Percentiles rank a stretch among this genome's conserved stretches.
Evolutionary conservation across 2,888 invertebrate species (phyloP).

Genomic region (Lasiommata megera): DNA sequence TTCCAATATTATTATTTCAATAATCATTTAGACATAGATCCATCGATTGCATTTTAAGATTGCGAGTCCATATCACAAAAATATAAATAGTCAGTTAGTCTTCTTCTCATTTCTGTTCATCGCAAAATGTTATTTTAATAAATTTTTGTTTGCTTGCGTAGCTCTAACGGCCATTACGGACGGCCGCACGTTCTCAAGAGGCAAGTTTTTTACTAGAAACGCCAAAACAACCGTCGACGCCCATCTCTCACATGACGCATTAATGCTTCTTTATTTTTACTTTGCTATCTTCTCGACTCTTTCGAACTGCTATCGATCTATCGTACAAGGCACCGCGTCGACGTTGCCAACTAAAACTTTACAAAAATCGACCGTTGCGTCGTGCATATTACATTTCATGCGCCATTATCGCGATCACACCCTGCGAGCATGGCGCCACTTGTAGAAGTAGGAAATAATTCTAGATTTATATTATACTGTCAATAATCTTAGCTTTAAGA

Average conservation of each 20-base stretch:
- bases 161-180: conserved; percentile 81
- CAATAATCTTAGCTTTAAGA: conserved; percentile 54
- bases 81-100: conserved; percentile 5
- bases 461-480: conserved; percentile 19
- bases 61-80: background rate
- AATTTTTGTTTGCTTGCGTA: conserved; percentile 72
- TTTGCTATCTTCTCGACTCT: conserved; percentile 66
- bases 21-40: background rate
- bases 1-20: background rate
- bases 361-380: conserved; percentile 32
- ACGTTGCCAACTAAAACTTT: conserved; percentile 41
- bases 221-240: conserved; percentile 72
- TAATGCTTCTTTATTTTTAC: conserved; percentile 79
- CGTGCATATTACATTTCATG: conserved; percentile 37
- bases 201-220: conserved; percentile 81
- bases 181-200: conserved; percentile 80
- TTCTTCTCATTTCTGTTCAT: background rate
- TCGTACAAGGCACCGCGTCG: conserved; percentile 48
- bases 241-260: conserved; percentile 76
- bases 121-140: conserved; percentile 37
- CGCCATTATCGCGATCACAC: conserved; percentile 41
- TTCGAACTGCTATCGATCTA: conserved; percentile 45
- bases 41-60: background rate
- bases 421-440: conserved; percentile 14
- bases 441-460: conserved; percentile 22